Evolutionary conservation across 2,888 invertebrate species (phyloP), one percentile per base, ranked within the genome.

Genomic region (Drosophila tripunctata): DNA sequence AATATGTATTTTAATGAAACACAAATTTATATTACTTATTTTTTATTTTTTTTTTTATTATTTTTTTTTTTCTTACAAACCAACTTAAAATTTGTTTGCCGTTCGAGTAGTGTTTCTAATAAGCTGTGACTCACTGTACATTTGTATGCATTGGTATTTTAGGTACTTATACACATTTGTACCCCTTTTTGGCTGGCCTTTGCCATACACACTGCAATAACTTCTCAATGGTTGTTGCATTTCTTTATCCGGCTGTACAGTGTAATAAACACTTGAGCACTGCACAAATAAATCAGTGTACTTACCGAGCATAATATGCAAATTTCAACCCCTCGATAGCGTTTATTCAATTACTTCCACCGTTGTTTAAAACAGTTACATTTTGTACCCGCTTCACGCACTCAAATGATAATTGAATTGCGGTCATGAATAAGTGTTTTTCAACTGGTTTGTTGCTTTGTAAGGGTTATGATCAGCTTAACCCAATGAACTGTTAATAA

Each of bases 191-290:
- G 10, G n/a, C n/a, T 17, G 27, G 27, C 43, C 14, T 44, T 30
- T 24, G 15, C 6, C 24, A 21, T n/a, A n/a, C n/a, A n/a, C n/a
- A n/a, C n/a, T n/a, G n/a, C n/a, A n/a, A n/a, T n/a, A n/a, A n/a
- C n/a, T n/a, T n/a, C n/a, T n/a, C n/a, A n/a, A n/a, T n/a, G n/a
- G n/a, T n/a, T n/a, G n/a, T n/a, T 48, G 22, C 17, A n/a, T 7
- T 27, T 36, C 48, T 36, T 21, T 19, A 38, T 51, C 24, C 17
- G 15, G 27, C 19, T 24, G 36, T 36, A 36, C 36, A 55, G 44
- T 27, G 33, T 55, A 45, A 36, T 45, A 45, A 51, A 51, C 14
- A 40, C 38, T 45, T 17, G 36, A 54, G 22, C 30, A 41, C 14
- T 41, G 21, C 40, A n/a, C 33, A 47, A 43, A n/a, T n/a, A n/a